Evolutionary conservation across 2,888 invertebrate species (phyloP), one percentile per base, ranked within the genome.

Genomic region (Nowickia ferox): DNA sequence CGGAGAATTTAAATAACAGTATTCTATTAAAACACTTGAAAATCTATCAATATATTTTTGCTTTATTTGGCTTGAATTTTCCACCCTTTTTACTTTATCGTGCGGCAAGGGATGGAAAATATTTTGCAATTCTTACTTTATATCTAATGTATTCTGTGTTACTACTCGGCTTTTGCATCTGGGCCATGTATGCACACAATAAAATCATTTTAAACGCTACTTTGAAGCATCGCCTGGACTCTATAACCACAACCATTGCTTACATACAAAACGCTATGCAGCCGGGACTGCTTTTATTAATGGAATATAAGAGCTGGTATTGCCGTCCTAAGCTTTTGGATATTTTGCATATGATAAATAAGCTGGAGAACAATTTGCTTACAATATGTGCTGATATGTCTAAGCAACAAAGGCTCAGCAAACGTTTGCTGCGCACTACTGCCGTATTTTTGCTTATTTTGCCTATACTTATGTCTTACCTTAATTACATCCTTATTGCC

Each of bases 11-110:
- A 22, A 51, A 15, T 17, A 22, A 71, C 1, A 53, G 75, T 42
- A 13, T 53, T 75, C 55, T 75, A 9, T 44, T 75, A 3, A 75
- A 75, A 17, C 30, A 65, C 8, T 19, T 81, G 22, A 66, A 66
- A 68, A 17, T 66, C 1, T 81, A 81, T 59, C 74, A 81, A 44
- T 81, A 74, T 66, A 48, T 81, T 15, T 74, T 81, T 74, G 9
- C 51, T 2, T 40, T 66, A 30, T 81, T 59, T 42, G 80, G 74
- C 15, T 30, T 81, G 17, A 74, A 74, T 44, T 59, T 66, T 13
- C 80, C 80, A 15, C 80, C 80, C 2, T 19, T 59, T 74, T 42
- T 81, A 30, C 30, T 74, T 0, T 74, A 71, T 40, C 71, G 53
- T 9, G 1, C 11, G 1, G 0, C 42, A 30, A 66, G 53, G 17